Evolutionary conservation across 2,797 vertebrate genomes (phyloP), one percentile per base, ranked within the genome.

Genomic region (Cirrhinus molitorella): DNA sequence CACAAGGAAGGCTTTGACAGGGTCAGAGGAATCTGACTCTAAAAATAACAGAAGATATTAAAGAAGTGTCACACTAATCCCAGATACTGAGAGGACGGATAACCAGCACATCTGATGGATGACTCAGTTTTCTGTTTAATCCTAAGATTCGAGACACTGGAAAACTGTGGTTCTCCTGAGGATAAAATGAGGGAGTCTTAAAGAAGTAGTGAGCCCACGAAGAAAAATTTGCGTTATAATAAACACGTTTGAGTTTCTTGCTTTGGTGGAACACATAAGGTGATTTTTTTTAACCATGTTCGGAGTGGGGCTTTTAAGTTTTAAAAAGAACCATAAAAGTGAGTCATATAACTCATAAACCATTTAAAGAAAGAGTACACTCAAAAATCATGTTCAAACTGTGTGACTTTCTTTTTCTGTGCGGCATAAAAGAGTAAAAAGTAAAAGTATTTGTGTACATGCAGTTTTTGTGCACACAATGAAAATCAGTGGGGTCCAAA

Each of bases 61-160:
- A 65, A 74, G 31, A 81, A 49, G 34, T 25, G 51, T 79, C 61
- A 75, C n/a, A 74, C 65, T 85, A 85, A 86, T 86, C 79, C 77
- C n/a, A 59, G 5, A 25, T 85, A 76, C 67, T 81, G 47, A 61
- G 43, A 57, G 66, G 51, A 57, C 87, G 67, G 87, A 83, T 72
- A 88, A 89, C 70, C 83, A 80, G 73, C 85, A 89, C 88, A 88
- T 89, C 84, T 85, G 83, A 84, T 75, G 85, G 67, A 49, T 61
- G 31, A 77, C 49, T 86, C 83, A 3, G 71, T 86, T 78, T 87
- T 73, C 19, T 82, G 70, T n/a, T 74, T 90, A 87, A 90, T 85
- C 85, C 84, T 12, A 19, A 87, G 25, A 85, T 67, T 88, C 86
- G 68, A 83, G 76, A 88, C 83, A 88, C 74, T 74, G 72, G 63